phyloP scores from a whole-genome alignment of 2,888 invertebrate genomes.

The Cabera pusaria region DNA sequence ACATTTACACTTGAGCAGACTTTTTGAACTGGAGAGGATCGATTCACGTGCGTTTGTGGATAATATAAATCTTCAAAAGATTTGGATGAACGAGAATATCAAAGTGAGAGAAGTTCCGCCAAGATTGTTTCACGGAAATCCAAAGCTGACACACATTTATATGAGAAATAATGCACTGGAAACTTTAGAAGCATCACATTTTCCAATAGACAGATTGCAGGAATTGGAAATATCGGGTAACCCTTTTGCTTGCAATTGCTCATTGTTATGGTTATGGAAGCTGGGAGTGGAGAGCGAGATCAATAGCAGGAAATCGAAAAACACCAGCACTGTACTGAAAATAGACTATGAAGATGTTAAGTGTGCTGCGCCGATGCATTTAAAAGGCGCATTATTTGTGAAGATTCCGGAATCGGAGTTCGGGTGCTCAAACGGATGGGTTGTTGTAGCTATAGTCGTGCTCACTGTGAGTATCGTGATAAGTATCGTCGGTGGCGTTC shows the following conservation, averaged over 20 bases:
- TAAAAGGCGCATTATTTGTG: constrained; percentile 76
- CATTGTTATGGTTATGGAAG: constrained; percentile 93
- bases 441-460: constrained; percentile 80
- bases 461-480: constrained; percentile 81
- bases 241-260: constrained; percentile 94
- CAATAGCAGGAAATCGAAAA: constrained; percentile 59
- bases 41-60: constrained; percentile 92
- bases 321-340: constrained; percentile 64
- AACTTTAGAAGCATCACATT: constrained; percentile 90
- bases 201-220: constrained; percentile 91
- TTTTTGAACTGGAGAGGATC: constrained; percentile 86
- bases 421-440: constrained; percentile 85
- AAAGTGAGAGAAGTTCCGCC: constrained; percentile 89
- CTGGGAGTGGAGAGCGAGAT: constrained; percentile 78
- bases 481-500: constrained; percentile 74
- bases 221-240: constrained; percentile 91
- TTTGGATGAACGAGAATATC: constrained; percentile 91
- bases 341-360: constrained; percentile 84
- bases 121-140: constrained; percentile 92
- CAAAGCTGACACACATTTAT: constrained; percentile 89
- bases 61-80: constrained; percentile 91
- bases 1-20: constrained; percentile 88
- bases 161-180: constrained; percentile 89
- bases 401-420: constrained; percentile 85
- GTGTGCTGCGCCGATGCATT: constrained; percentile 83